phyloP scores from a whole-genome alignment of 2,797 vertebrate species.

The Otus scops region DNA sequence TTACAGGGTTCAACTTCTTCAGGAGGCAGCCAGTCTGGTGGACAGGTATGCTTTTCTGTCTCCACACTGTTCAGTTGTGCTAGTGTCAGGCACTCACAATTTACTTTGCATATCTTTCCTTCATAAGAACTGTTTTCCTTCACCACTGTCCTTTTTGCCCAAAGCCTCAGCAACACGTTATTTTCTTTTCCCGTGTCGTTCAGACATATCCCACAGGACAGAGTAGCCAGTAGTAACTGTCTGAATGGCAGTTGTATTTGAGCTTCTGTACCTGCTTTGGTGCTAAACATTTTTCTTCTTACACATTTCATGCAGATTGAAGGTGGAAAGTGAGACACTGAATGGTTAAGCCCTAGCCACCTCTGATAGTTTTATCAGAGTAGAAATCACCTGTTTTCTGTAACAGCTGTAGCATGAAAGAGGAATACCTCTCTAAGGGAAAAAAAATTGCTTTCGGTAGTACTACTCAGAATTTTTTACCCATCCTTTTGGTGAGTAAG shows the following conservation, averaged over 20 bases:
- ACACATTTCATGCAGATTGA: not conserved
- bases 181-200: not conserved
- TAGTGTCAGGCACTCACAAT: not conserved
- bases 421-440: not conserved
- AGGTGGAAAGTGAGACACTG: not conserved
- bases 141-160: not conserved
- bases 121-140: not conserved
- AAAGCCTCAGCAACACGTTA: not conserved
- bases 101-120: not conserved
- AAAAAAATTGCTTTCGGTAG: not conserved
- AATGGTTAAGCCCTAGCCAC: not conserved
- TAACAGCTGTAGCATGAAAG: not conserved
- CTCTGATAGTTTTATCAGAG: not conserved
- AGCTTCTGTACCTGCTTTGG: not conserved
- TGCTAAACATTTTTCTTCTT: not conserved
- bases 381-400: not conserved
- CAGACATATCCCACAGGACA: not conserved
- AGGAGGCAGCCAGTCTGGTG: conserved; percentile 3
- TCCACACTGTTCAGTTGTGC: not conserved
- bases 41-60: conserved; percentile 26
- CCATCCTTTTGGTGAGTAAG: not conserved
- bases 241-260: not conserved
- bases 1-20: conserved; percentile 13
- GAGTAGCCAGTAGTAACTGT: not conserved
- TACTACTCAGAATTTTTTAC: not conserved